Evolutionary conservation across 2,113 vertebrate species (phyloP).

Genomic region (Brachirus orientalis): DNA sequence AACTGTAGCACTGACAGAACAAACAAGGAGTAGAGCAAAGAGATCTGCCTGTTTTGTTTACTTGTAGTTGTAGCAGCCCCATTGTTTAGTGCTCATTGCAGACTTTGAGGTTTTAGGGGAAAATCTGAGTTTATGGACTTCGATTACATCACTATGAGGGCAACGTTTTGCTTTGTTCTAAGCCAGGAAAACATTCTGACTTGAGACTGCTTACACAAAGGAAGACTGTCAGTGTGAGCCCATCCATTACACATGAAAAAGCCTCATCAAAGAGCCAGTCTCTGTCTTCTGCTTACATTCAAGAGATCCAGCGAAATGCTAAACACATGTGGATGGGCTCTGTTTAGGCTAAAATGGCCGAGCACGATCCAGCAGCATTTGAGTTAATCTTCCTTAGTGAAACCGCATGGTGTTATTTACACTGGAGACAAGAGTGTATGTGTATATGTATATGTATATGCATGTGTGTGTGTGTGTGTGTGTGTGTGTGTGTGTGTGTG

Average conservation of each 20-base stretch:
- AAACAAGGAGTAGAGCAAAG: conserved; percentile 16
- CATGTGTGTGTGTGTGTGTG: conserved; percentile 13
- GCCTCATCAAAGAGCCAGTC: conserved; percentile 70
- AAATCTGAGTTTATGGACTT: conserved; percentile 31
- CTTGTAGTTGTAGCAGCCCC: conserved; percentile 24
- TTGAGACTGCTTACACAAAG: conserved; percentile 71
- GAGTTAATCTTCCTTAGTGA: conserved; percentile 72
- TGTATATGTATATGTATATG: conserved; percentile 42
- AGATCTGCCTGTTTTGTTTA: conserved; percentile 37
- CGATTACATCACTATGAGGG: conserved; percentile 49
- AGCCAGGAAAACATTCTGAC: conserved; percentile 60
- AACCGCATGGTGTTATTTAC: conserved; percentile 77
- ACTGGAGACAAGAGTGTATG: conserved; percentile 61
- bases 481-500: no score
- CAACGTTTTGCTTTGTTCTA: conserved; percentile 52
- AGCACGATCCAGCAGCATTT: conserved; percentile 69
- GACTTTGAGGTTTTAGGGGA: conserved; percentile 35
- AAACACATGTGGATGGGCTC: conserved; percentile 68
- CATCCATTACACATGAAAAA: conserved; percentile 61
- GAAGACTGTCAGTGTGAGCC: conserved; percentile 49
- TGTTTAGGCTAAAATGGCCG: conserved; percentile 72
- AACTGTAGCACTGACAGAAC: conserved; percentile 31
- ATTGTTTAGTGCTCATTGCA: conserved; percentile 29
- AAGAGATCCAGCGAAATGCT: conserved; percentile 65
- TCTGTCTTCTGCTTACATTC: conserved; percentile 72